phyloP scores from a whole-genome alignment of 2,888 invertebrate species.

The Sinohyriopsis cumingii region DNA sequence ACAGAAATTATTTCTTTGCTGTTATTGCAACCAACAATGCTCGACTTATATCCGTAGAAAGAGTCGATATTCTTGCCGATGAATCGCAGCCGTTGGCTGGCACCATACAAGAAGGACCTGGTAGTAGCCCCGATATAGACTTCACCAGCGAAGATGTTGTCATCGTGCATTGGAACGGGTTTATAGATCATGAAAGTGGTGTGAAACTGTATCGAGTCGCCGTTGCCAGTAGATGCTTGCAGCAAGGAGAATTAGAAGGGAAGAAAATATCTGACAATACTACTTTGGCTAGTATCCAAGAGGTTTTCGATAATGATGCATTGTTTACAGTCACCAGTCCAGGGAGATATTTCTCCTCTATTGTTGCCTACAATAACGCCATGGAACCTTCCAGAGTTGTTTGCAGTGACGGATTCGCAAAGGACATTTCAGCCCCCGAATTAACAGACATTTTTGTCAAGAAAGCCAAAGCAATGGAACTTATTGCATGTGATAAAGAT shows the following conservation, averaged over 20 bases:
- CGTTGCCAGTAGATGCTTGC: conserved; percentile 28
- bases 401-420: conserved; percentile 53
- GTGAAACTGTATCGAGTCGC: conserved; percentile 37
- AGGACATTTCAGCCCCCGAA: conserved; percentile 36
- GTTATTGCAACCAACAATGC: conserved; percentile 42
- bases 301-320: conserved; percentile 9
- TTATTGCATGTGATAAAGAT: conserved; percentile 25
- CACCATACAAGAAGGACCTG: conserved; percentile 28
- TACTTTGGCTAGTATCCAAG: conserved; percentile 3
- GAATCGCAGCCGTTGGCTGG: conserved; percentile 40
- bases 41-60: conserved; percentile 24
- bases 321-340: conserved; percentile 14
- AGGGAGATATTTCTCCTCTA: conserved; percentile 18
- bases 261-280: not conserved
- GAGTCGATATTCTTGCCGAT: conserved; percentile 38
- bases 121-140: conserved; percentile 40
- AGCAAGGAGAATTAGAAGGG: conserved; percentile 7
- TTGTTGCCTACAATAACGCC: conserved; percentile 52
- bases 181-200: conserved; percentile 53
- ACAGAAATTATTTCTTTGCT: conserved; percentile 44
- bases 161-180: conserved; percentile 40
- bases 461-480: conserved; percentile 20
- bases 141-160: conserved; percentile 32
- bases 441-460: conserved; percentile 27
- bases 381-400: conserved; percentile 45